These are phyloP conservation scores for Eublepharis macularius DNA, from an alignment of 2,113 vertebrate genomes.

Conservation along the genomic window DNA sequence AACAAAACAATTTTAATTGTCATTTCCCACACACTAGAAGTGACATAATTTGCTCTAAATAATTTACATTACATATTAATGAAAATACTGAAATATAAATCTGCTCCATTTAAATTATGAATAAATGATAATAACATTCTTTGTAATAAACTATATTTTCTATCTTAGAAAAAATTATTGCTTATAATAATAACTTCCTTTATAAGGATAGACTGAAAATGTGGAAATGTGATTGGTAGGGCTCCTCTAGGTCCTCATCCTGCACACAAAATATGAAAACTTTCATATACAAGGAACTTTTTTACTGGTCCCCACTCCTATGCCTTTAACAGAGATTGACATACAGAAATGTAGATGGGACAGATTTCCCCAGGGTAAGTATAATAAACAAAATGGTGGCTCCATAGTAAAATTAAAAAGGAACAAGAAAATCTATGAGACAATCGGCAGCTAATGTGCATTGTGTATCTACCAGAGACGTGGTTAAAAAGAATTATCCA, in stretches of 20 bases:
- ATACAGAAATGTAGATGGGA: too few species aligned
- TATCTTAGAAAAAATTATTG: constrained; percentile 53
- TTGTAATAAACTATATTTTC: constrained; percentile 53
- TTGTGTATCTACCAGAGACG: too few species aligned
- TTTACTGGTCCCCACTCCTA: not conserved
- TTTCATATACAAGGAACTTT: not conserved
- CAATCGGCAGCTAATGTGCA: too few species aligned
- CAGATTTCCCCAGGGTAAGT: too few species aligned
- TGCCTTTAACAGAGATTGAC: not conserved
- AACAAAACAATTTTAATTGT: not conserved
- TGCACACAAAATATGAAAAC: not conserved
- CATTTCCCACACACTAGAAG: constrained; percentile 17
- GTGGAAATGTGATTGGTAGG: constrained; percentile 4
- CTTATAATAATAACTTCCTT: constrained; percentile 36
- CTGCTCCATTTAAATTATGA: constrained; percentile 61
- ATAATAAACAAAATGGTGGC: too few species aligned
- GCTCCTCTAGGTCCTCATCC: constrained; percentile 23
- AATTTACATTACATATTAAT: constrained; percentile 58
- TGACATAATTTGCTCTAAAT: constrained; percentile 47
- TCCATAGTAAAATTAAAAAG: too few species aligned
- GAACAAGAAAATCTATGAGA: too few species aligned
- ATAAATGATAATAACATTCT: constrained; percentile 49
- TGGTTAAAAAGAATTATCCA: too few species aligned
- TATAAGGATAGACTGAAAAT: constrained; percentile 22
- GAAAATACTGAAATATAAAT: constrained; percentile 52